phyloP scores from a whole-genome alignment of 2,113 vertebrate species.

The Myotis brandtii region DNA sequence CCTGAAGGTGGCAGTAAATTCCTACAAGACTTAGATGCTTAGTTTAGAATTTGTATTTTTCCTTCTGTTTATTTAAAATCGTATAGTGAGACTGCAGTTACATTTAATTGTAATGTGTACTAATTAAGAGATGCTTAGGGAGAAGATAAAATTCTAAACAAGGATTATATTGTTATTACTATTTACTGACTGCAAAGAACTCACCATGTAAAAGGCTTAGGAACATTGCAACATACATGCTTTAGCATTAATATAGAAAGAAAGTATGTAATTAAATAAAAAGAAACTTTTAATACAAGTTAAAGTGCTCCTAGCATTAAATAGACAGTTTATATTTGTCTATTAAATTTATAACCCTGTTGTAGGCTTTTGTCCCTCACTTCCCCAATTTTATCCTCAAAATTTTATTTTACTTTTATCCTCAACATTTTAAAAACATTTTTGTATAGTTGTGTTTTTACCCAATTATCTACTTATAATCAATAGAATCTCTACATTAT shows the following conservation, averaged over 20 bases:
- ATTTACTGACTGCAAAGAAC: constrained; percentile 82
- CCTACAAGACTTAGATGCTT: constrained; percentile 68
- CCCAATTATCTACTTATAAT: not conserved
- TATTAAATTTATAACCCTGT: constrained; percentile 54
- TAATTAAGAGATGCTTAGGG: constrained; percentile 84
- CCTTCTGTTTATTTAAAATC: constrained; percentile 59
- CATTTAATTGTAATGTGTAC: constrained; percentile 84
- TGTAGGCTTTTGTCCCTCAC: constrained; percentile 52
- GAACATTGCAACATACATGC: constrained; percentile 73
- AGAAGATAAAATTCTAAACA: constrained; percentile 82
- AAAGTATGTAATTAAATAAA: constrained; percentile 84
- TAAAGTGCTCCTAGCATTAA: constrained; percentile 68
- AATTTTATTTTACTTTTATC: not conserved
- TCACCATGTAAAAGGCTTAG: constrained; percentile 80
- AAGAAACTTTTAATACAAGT: constrained; percentile 72
- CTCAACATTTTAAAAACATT: constrained; percentile 41
- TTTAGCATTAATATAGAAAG: constrained; percentile 85
- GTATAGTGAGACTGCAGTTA: constrained; percentile 68
- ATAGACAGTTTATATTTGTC: constrained; percentile 60
- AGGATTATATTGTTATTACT: constrained; percentile 84
- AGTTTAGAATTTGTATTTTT: constrained; percentile 68
- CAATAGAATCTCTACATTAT: constrained; percentile 25
- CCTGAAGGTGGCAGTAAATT: constrained; percentile 88
- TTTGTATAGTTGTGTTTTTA: constrained; percentile 48
- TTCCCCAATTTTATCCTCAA: constrained; percentile 29